Percentiles rank a stretch among this genome's conserved stretches.
Evolutionary conservation across 2,113 vertebrate species (phyloP).

Genomic region (Nothobranchius furzeri): DNA sequence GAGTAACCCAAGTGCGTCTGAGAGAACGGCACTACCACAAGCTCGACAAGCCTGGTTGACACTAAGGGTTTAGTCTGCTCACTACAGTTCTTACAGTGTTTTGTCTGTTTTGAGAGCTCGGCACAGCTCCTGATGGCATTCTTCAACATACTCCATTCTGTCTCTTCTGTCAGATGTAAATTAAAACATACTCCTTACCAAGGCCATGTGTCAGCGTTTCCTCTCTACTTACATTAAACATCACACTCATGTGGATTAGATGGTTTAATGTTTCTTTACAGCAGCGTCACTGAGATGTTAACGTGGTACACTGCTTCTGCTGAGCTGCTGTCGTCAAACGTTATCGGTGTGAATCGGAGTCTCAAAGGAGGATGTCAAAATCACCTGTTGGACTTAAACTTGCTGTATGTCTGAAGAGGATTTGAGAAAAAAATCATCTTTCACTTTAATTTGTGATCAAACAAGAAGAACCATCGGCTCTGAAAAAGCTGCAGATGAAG

Average conservation of each 20-base stretch:
- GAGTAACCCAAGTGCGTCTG: background rate
- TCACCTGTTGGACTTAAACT: too few species aligned
- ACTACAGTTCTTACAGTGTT: conserved; percentile 19
- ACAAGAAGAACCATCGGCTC: too few species aligned
- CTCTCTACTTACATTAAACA: conserved; percentile 16
- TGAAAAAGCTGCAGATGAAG: too few species aligned
- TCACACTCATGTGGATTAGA: background rate
- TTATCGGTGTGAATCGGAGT: too few species aligned
- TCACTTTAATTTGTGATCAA: too few species aligned
- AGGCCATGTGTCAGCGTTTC: conserved; percentile 19
- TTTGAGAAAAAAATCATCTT: too few species aligned
- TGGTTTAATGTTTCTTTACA: too few species aligned
- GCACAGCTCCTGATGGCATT: background rate
- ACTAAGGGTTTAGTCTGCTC: conserved; percentile 13
- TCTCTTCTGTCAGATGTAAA: conserved; percentile 30
- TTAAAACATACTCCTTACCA: conserved; percentile 24
- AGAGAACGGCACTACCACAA: background rate
- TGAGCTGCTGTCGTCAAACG: too few species aligned
- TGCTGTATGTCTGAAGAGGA: too few species aligned
- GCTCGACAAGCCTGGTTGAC: background rate
- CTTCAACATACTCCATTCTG: conserved; percentile 18
- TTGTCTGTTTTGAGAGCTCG: background rate
- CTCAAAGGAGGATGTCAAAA: too few species aligned
- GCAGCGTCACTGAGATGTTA: too few species aligned
- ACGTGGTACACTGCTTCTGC: too few species aligned